Base-by-base conservation (phyloP, 30 jellyfish, hydroid and myxozoan genomes). In the Morbakka virulenta region DNA sequence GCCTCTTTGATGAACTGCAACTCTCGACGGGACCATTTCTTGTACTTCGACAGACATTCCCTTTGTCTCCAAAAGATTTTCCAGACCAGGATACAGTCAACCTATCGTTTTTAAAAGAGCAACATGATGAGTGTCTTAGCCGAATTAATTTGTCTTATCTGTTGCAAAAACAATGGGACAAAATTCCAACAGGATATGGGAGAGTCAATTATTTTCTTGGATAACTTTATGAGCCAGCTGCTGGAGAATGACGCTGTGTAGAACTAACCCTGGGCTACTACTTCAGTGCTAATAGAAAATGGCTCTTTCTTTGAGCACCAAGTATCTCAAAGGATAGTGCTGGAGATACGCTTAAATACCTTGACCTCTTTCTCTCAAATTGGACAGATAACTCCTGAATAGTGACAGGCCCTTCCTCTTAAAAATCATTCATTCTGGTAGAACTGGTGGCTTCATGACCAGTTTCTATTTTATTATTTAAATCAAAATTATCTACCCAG, bases 401-500 rank as follows among this genome's bases (percentile, higher is more conserved):
- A 3, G 76, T n/a, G 14, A 64, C 76, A n/a, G 73, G 36, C 4
- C 36, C 81, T 4, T 53, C 61, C 65, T 69, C 34, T 63, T 76
- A 72, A 30, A 33, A 76, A 12, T 71, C 87, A 24, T 66, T 69
- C 27, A 73, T 28, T 22, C 69, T 48, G 20, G 88, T 70, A 1
- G 80, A 29, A 28, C 69, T 62, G 57, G 17, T 41, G 49, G 1
- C 12, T 48, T 52, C 24, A 4, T 74, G 35, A 67, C 91, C 88
- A 6, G 87, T 26, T 13, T 1, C 50, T 23, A 49, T 80, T 13
- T 80, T 87, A 2, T 31, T 29, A 2, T 17, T 30, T 34, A 68
- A 27, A 50, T 80, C 80, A 74, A 80, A 80, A 50, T 80, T 80
- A 62, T 80, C 91, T 21, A 62, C 67, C 91, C 88, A 80, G 51